Base-by-base conservation (phyloP, 2,113 vertebrate species). In the Lepisosteus oculatus region DNA sequence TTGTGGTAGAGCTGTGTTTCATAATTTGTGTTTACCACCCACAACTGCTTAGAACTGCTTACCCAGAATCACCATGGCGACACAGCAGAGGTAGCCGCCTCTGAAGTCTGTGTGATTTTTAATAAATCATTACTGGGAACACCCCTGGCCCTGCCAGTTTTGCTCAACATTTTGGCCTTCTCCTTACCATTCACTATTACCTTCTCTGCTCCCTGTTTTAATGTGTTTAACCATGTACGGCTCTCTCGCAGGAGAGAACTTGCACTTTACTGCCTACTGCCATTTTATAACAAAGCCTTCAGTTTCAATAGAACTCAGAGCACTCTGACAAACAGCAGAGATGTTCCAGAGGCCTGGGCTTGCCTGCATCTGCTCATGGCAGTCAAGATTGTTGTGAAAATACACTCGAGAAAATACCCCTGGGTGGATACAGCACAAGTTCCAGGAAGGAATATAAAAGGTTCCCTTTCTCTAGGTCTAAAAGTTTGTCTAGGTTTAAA, bases 11-110 rank as follows among this genome's bases (percentile, higher is more conserved):
- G 47, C 44, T 55, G 47, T 51, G 55, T 43, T 51, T 61, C 65
- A 73, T 62, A 56, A 62, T 57, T 55, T 54, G 55, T 13, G 43
- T 73, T 67, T 73, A 56, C 71, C 71, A 73, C 71, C 71, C 71
- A 67, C 71, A 67, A 67, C 51, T 67, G 71, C 65, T 67, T 67
- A 61, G 55, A 13, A 43, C 15, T 73, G 65, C 65, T 73, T 51
- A 67, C 65, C 55, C 61, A 59, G 59, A 61, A 61, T 41, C 56
- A 44, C 65, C 54, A 65, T 56, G 71, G 42, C 65, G 61, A 51
- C 43, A 56, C 63, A 66, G 65, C 44, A 61, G 65, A 59, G 13
- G 55, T 61, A 54, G 55, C 6, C 42, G 55, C 54, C 29, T 47
- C 43, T 41, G 15, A 55, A 47, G 56, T 67, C 43, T 47, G 56